Conservation (phyloP, 2,113 vertebrate genomes). For the Pampusana beccarii region DNA sequence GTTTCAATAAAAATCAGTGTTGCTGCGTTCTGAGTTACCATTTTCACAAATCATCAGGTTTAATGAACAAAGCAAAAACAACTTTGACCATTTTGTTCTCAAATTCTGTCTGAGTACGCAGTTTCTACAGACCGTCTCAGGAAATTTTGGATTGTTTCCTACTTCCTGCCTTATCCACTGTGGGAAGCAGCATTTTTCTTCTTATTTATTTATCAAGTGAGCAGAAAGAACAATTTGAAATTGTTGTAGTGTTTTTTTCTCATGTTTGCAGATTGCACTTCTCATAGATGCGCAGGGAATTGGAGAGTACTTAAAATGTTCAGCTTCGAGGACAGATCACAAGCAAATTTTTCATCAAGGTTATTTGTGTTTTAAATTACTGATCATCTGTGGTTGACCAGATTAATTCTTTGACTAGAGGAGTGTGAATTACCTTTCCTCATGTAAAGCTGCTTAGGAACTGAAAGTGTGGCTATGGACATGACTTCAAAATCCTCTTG, state of each 20-base stretch:
- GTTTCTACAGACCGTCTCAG: background rate
- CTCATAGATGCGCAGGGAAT: background rate
- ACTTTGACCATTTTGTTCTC: background rate
- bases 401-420: background rate
- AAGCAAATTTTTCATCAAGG: background rate
- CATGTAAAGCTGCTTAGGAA: background rate
- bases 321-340: background rate
- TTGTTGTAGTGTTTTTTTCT: background rate
- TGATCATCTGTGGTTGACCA: background rate
- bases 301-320: background rate
- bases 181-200: conserved; percentile 5
- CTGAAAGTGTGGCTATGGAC: background rate
- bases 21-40: background rate
- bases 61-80: background rate
- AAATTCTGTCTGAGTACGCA: background rate
- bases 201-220: background rate
- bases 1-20: background rate
- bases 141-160: conserved; percentile 3
- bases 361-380: background rate
- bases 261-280: background rate
- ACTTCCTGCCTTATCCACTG: background rate
- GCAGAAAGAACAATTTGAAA: background rate
- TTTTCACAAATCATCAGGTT: background rate
- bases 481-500: background rate
- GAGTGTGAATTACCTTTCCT: background rate